Percentiles rank a stretch among this genome's conserved stretches.
phyloP scores from a whole-genome alignment of 2,797 vertebrate genomes.

The Bovichtus variegatus region DNA sequence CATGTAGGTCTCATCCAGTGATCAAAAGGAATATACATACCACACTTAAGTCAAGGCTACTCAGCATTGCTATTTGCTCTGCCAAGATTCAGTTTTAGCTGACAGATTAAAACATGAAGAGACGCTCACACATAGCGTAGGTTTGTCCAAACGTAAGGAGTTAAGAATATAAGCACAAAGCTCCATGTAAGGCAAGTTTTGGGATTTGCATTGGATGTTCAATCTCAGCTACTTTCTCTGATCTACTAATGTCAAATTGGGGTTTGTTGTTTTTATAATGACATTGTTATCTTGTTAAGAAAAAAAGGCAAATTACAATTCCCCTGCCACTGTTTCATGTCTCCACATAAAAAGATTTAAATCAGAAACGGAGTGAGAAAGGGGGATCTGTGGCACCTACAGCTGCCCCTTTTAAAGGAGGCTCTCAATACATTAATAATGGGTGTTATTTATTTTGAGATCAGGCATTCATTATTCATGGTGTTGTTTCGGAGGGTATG shows the following conservation, averaged over 20 bases:
- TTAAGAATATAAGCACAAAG: not conserved
- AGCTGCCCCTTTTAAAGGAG: conserved; percentile 60
- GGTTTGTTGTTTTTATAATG: conserved; percentile 1
- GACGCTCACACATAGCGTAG: not conserved
- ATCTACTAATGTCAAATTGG: not conserved
- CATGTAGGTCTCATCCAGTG: conserved; percentile 47
- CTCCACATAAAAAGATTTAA: conserved; percentile 22
- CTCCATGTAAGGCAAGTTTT: not conserved
- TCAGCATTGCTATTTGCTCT: conserved; percentile 17
- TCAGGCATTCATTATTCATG: conserved; percentile 77
- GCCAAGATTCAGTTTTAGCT: conserved; percentile 27
- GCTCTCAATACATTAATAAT: conserved; percentile 74
- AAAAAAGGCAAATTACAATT: conserved; percentile 5
- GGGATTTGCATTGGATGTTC: not conserved
- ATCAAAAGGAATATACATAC: conserved; percentile 45
- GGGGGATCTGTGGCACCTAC: conserved; percentile 36
- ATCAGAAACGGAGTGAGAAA: conserved; percentile 23
- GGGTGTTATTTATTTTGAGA: conserved; percentile 77
- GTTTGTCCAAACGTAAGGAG: conserved; percentile 11
- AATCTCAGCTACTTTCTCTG: not conserved
- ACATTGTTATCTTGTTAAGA: conserved; percentile 25
- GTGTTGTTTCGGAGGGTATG: conserved; percentile 68
- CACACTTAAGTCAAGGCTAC: conserved; percentile 15
- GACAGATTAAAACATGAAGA: not conserved
- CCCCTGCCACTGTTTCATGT: not conserved